Evolutionary conservation across 2,888 invertebrate genomes (phyloP), one percentile per base, ranked within the genome.

Genomic region (Drosophila recens): DNA sequence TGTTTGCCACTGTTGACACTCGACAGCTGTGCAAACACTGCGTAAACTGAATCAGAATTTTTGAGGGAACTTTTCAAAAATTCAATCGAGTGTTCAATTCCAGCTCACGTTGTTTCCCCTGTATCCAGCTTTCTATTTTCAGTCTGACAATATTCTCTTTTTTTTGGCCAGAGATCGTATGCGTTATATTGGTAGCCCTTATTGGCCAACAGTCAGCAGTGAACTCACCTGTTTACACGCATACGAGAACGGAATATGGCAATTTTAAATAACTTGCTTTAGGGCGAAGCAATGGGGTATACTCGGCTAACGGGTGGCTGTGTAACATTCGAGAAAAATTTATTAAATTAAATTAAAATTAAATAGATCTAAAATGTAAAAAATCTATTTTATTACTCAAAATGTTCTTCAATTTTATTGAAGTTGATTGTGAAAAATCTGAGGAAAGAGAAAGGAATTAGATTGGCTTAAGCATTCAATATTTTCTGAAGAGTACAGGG

Each of bases 1-100:
- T 33, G 54, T 54, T 63, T 56, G 53, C 38, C 64, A 30, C 66
- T 69, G 65, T 76, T 79, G 75, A 74, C 75, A 75, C 13, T 79
- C 65, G 54, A 63, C 75, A 79, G 54, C 69, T 79, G 75, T 48
- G 43, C 65, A 76, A 76, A 79, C 53, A 74, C 42, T 46, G 46
- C 49, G 13, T 48, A 46, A 36, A 27, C n/a, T 30, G 11, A 53
- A 56, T 15, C 49, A 46, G 65, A 63, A 76, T 46, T 59, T 59
- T 59, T 59, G 8, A 45, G 46, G 13, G 52, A 76, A 62, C 68
- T 79, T 68, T 38, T 38, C 63, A 64, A 45, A 71, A 86, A 86
- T 70, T 86, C 87, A 80, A 88, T 86, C 53, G 77, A 64, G 67
- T 65, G 68, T 65, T 72, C 65, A 85, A 82, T 72, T 72, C 59